These are phyloP conservation scores for Syngnathus typhle DNA, from an alignment of 2,113 vertebrate species.

Conservation along the genomic window DNA sequence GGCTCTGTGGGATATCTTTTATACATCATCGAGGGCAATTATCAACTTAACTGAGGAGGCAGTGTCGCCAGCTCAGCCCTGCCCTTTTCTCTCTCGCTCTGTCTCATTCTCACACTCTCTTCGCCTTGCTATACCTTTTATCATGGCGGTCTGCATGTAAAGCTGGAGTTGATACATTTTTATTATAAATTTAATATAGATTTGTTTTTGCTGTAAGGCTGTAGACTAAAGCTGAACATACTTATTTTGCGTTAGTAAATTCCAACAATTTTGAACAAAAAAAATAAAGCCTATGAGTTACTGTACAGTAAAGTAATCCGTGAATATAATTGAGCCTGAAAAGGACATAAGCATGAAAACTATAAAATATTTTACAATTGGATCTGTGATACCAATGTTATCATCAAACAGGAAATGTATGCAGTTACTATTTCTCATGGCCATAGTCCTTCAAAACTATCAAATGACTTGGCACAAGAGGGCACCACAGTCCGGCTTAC, in stretches of 20 bases:
- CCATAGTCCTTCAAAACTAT: slow-evolving; percentile 4
- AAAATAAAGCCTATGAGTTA: neutral
- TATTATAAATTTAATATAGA: neutral
- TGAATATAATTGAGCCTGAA: neutral
- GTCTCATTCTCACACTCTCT: neutral
- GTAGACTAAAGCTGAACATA: neutral
- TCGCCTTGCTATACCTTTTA: slow-evolving; percentile 29
- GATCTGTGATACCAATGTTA: neutral
- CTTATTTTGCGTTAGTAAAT: neutral
- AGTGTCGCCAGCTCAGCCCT: slow-evolving; percentile 64
- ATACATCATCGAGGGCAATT: slow-evolving; percentile 81
- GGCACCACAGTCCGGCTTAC: slow-evolving; percentile 60
- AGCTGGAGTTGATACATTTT: neutral
- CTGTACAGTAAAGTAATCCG: neutral
- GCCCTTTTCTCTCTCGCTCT: slow-evolving; percentile 43
- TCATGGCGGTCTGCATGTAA: slow-evolving; percentile 13
- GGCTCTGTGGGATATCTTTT: slow-evolving; percentile 79
- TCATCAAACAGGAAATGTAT: neutral
- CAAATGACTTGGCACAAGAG: slow-evolving; percentile 63
- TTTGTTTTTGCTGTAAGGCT: neutral
- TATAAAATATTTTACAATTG: neutral
- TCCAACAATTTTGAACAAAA: neutral
- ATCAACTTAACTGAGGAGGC: slow-evolving; percentile 74
- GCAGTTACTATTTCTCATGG: neutral
- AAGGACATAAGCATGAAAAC: neutral